Evolutionary conservation across 2,888 invertebrate species (phyloP).

Genomic region (Nysson spinosus): DNA sequence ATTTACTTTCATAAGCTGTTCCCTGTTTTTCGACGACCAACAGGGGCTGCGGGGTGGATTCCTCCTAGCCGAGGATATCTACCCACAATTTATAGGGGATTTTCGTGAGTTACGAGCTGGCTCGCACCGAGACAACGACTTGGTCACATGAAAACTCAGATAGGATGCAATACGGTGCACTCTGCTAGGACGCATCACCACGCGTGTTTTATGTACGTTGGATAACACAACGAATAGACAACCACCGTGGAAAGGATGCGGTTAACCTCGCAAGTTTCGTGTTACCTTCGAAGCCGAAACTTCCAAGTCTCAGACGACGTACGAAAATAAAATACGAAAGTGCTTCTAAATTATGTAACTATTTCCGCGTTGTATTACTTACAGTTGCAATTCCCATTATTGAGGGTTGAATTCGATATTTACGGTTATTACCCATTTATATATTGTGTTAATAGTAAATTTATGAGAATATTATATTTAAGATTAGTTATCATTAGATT

Average conservation of each 20-base stretch:
- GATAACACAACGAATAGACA: slow-evolving; percentile 54
- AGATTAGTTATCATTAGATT: no score
- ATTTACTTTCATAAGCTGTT: slow-evolving; percentile 5
- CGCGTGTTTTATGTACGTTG: slow-evolving; percentile 52
- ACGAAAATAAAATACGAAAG: no score
- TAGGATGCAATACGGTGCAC: slow-evolving; percentile 19
- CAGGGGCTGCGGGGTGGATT: background rate
- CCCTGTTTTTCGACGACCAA: background rate
- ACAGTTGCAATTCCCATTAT: no score
- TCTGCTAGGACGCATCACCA: slow-evolving; percentile 26
- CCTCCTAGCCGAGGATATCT: background rate
- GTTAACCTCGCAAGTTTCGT: slow-evolving; percentile 65
- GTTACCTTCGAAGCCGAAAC: slow-evolving; percentile 58
- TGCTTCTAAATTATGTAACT: no score
- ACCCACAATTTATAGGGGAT: slow-evolving; percentile 26
- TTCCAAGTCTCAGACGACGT: no score
- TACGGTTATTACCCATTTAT: no score
- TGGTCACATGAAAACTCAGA: slow-evolving; percentile 12
- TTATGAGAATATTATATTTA: no score
- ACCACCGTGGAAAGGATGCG: slow-evolving; percentile 61
- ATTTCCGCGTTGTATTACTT: no score
- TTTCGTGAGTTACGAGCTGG: slow-evolving; percentile 11
- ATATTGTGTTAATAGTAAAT: no score
- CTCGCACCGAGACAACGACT: slow-evolving; percentile 6
- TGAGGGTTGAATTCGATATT: no score